Base-by-base conservation (phyloP, 2,113 vertebrate genomes). In the Petaurus breviceps region DNA sequence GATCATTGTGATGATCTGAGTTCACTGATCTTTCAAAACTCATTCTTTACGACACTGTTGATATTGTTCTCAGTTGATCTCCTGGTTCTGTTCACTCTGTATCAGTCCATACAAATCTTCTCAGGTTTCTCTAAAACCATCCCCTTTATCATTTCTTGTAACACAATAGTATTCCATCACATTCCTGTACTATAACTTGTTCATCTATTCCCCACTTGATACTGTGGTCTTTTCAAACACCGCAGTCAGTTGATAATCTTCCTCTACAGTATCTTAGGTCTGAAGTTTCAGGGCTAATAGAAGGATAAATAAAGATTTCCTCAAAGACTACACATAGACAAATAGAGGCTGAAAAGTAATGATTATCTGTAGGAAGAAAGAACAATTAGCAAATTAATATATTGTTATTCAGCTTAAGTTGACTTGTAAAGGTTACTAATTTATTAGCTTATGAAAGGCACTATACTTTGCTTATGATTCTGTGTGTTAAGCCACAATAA, bases 301-400 rank as follows among this genome's bases (percentile, higher is more conserved):
- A 52, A n/a, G 25, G 12, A 8, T 47, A 53, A 28, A 14, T 8
- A 22, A 92, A 94, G 90, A 52, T 31, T 68, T 31, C 12, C 11
- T 37, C 57, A 68, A 37, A 68, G 31, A 68, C 57, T 68, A 14
- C 28, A 68, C 28, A 57, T 57, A 37, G 11, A 49, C 1, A 25
- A 31, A 37, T 51, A 50, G 51, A 53, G 89, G 14, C 26, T 93
- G 0, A 93, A 31, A 47, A 91, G 52, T 46, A 92, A n/a, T 90
- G 91, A 92, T 26, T 24, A 43, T 51, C 25, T 91, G 57, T 51
- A 26, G 10, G 3, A 93, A 46, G 52, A 23, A 31, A 90, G 53
- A 91, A 96, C 93, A 93, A 54, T 47, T 49, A 1, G 2, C 51
- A 54, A 92, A 55, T 93, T 51, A 91, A 55, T 92, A 68, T 68